Conservation (phyloP, 2,888 invertebrate genomes). For the Campaea margaritaria region DNA sequence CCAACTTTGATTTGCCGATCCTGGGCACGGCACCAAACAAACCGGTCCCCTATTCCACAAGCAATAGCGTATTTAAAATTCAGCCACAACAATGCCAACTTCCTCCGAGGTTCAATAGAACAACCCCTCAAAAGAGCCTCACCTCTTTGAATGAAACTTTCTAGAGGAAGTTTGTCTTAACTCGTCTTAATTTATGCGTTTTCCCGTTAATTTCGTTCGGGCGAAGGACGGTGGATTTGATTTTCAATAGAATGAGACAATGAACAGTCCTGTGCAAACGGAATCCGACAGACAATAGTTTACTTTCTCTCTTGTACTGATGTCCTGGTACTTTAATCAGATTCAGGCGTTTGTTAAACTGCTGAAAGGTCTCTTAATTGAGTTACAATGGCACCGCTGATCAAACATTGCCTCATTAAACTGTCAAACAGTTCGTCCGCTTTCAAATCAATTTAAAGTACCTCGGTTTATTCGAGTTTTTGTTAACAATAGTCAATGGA, state of each 20-base stretch:
- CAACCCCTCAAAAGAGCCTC: slow-evolving; percentile 70
- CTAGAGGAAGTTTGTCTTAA: slow-evolving; percentile 68
- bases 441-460: slow-evolving; percentile 15
- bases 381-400: slow-evolving; percentile 15
- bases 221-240: slow-evolving; percentile 64
- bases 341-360: slow-evolving; percentile 32
- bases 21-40: slow-evolving; percentile 27
- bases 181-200: slow-evolving; percentile 78
- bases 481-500: slow-evolving; percentile 14
- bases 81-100: slow-evolving; percentile 33
- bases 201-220: slow-evolving; percentile 72
- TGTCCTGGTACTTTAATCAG: slow-evolving; percentile 45
- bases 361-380: slow-evolving; percentile 24
- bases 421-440: slow-evolving; percentile 11
- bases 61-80: slow-evolving; percentile 42
- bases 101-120: slow-evolving; percentile 56
- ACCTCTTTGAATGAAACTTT: slow-evolving; percentile 72
- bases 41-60: slow-evolving; percentile 38
- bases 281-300: slow-evolving; percentile 55
- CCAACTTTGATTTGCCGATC: slow-evolving; percentile 50
- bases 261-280: slow-evolving; percentile 58
- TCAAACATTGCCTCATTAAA: slow-evolving; percentile 6
- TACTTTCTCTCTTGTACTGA: slow-evolving; percentile 45
- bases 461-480: slow-evolving; percentile 19
- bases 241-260: slow-evolving; percentile 72